Percentiles rank a stretch among this genome's conserved stretches.
phyloP scores from a whole-genome alignment of 2,888 invertebrate genomes.

The Nemapogon koenigi region DNA sequence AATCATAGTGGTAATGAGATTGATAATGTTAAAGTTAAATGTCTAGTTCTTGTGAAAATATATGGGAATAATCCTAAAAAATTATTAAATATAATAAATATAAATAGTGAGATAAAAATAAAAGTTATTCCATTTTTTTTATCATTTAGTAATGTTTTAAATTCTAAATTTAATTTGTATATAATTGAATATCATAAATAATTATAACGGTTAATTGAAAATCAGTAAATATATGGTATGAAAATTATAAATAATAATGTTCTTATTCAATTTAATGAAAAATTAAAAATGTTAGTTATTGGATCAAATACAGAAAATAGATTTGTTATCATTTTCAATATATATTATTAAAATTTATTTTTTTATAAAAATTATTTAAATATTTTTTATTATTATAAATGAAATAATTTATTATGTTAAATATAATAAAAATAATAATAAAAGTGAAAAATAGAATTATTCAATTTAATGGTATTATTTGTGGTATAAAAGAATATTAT shows the following conservation, averaged over 20 bases:
- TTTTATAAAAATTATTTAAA: slow-evolving; percentile 25
- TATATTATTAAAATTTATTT: slow-evolving; percentile 25
- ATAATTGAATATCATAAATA: slow-evolving; percentile 55
- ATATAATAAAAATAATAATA: slow-evolving; percentile 40
- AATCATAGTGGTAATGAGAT: slow-evolving; percentile 70
- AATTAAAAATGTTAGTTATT: slow-evolving; percentile 49
- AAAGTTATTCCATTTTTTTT: slow-evolving; percentile 54
- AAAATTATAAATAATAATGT: slow-evolving; percentile 54
- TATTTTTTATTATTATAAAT: slow-evolving; percentile 30
- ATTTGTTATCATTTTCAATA: slow-evolving; percentile 71
- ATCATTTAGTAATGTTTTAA: slow-evolving; percentile 59
- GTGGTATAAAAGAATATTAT: slow-evolving; percentile 71
- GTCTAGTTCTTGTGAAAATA: slow-evolving; percentile 73
- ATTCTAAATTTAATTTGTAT: slow-evolving; percentile 57
- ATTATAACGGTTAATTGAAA: slow-evolving; percentile 57
- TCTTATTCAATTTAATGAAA: slow-evolving; percentile 68
- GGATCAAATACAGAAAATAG: slow-evolving; percentile 75
- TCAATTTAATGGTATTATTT: slow-evolving; percentile 70
- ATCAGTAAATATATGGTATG: slow-evolving; percentile 59
- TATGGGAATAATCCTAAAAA: slow-evolving; percentile 73
- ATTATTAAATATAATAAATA: slow-evolving; percentile 70
- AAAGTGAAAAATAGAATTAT: slow-evolving; percentile 31
- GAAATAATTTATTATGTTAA: slow-evolving; percentile 62
- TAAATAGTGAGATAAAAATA: slow-evolving; percentile 65
- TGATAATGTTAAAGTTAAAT: slow-evolving; percentile 64